A percentile compares a stretch with the other conserved stretches of the same genome.
Evolutionary conservation across 2,888 invertebrate genomes (phyloP).

Genomic region (Kryphioiulus occultus): DNA sequence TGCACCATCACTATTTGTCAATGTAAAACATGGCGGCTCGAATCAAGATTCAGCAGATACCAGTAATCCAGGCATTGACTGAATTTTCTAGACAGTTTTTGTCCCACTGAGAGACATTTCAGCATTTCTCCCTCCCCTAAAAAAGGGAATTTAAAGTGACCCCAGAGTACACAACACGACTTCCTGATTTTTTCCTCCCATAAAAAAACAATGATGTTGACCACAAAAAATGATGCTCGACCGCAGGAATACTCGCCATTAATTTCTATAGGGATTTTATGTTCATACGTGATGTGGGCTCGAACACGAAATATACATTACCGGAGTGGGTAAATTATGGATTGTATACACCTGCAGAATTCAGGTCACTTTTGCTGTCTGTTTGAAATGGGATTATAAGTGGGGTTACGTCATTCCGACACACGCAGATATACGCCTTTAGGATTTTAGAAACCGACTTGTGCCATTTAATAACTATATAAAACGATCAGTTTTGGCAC

Average conservation of each 20-base stretch:
- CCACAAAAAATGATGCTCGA: not conserved
- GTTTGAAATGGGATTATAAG: not conserved
- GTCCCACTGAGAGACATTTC: not conserved
- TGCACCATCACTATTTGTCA: not conserved
- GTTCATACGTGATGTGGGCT: not conserved
- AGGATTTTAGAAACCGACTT: not conserved
- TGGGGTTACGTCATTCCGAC: constrained; percentile 1
- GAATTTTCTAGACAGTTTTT: not conserved
- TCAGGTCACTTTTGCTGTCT: constrained; percentile 31
- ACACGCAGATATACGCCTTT: not conserved
- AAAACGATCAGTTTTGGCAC: not conserved
- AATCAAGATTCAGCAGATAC: not conserved
- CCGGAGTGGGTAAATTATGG: not conserved
- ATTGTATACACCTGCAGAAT: not conserved
- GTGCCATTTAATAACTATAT: constrained; percentile 9
- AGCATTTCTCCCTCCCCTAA: not conserved
- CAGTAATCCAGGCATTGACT: not conserved
- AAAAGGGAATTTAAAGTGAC: not conserved
- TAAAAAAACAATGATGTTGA: constrained; percentile 11
- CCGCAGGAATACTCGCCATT: not conserved
- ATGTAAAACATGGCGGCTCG: not conserved
- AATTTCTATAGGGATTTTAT: not conserved
- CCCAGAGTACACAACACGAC: not conserved
- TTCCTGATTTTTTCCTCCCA: not conserved
- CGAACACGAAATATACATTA: constrained; percentile 12